Percentiles rank a stretch among this genome's conserved stretches.
Evolutionary conservation across 2,797 vertebrate genomes (phyloP).

Genomic region (Pseudochromis fuscus): DNA sequence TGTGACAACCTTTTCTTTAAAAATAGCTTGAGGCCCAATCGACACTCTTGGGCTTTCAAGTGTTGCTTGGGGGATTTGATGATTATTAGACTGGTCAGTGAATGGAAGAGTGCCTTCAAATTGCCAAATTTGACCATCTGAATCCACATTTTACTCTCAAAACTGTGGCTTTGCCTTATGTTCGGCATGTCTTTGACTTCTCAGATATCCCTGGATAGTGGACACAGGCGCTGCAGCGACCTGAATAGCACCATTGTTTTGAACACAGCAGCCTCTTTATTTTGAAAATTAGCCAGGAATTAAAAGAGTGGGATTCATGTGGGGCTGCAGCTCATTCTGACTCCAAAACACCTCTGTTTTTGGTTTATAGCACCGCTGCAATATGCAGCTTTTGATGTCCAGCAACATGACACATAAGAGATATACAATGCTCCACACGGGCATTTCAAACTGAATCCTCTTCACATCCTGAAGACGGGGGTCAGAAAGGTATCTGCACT

Average conservation of each 20-base stretch:
- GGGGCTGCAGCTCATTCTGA: slow-evolving; percentile 22
- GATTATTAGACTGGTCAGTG: slow-evolving; percentile 35
- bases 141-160: slow-evolving; percentile 19
- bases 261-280: slow-evolving; percentile 70
- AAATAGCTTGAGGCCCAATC: slow-evolving; percentile 62
- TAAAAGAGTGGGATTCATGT: slow-evolving; percentile 60
- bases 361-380: slow-evolving; percentile 16
- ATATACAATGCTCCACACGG: background rate
- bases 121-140: slow-evolving; percentile 10
- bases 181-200: slow-evolving; percentile 40
- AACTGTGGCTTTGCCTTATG: slow-evolving; percentile 4
- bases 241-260: slow-evolving; percentile 76
- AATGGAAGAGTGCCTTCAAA: slow-evolving; percentile 25
- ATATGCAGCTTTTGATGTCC: slow-evolving; percentile 20
- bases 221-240: slow-evolving; percentile 40
- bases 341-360: slow-evolving; percentile 46
- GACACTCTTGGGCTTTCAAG: slow-evolving; percentile 45
- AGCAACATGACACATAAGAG: background rate
- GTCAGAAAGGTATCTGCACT: slow-evolving; percentile 24
- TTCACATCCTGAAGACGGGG: slow-evolving; percentile 8
- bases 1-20: slow-evolving; percentile 39
- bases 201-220: slow-evolving; percentile 46
- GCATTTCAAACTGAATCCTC: background rate
- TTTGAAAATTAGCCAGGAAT: slow-evolving; percentile 65
- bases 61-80: slow-evolving; percentile 29